Evolutionary conservation across 1,140 invertebrate species (phyloP), one percentile per base, ranked within the genome.

Genomic region (Charaxes varanes): DNA sequence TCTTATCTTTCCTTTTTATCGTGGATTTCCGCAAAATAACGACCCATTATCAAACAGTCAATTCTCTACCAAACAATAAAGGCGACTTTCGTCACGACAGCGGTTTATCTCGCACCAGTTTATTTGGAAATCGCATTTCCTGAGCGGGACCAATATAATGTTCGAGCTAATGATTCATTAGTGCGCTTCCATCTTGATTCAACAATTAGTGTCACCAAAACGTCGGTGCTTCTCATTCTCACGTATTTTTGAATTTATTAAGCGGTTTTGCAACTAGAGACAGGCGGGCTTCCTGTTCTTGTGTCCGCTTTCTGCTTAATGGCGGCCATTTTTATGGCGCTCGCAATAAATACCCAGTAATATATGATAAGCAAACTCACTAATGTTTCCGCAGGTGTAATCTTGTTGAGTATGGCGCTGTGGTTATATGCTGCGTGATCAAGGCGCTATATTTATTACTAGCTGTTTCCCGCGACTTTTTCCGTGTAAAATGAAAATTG

Each of bases 161-260:
- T 30, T 53, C 33, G n/a, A 23, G 11, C 23, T 30, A 51, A 44
- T 41, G 37, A 53, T 18, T 48, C 41, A 44, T 33, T 54, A 49
- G 40, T 22, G 42, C 10, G 23, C 11, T 38, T 33, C 42, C 36
- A 43, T 36, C 19, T 19, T 18, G 30, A 26, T 7, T 38, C 17
- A 37, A 19, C 27, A 26, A 7, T 46, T 42, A 49, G 49, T 50
- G 52, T 54, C 52, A 34, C 46, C 46, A 37, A 45, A 54, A 41
- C 38, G 30, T 46, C 42, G 41, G 33, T 16, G 30, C 44, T 48
- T 46, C 28, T 33, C 31, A 33, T 38, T 53, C 49, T 53, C 49
- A 53, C 49, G 49, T n/a, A n/a, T 42, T 32, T 41, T 41, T 17
- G 31, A 45, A 45, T 44, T 46, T 44, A 24, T 52, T 37, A 45